phyloP scores from a whole-genome alignment of 2,888 invertebrate species.

The Tortrix viridana region DNA sequence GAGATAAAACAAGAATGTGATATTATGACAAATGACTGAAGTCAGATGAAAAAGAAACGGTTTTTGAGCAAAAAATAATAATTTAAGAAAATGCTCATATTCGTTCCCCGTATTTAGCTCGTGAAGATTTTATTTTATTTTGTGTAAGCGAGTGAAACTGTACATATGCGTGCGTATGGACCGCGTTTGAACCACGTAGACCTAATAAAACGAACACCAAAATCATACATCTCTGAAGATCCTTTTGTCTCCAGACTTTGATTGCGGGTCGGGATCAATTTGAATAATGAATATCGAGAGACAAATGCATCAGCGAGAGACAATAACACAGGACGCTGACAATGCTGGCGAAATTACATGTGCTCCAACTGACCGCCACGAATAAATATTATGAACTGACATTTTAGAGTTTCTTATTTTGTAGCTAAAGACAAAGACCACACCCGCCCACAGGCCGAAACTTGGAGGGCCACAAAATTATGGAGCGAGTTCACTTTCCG shows the following conservation, averaged over 20 bases:
- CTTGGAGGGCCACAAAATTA: slow-evolving; percentile 76
- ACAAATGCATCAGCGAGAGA: slow-evolving; percentile 66
- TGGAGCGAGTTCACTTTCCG: slow-evolving; percentile 69
- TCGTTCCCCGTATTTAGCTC: background rate
- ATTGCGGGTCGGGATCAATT: slow-evolving; percentile 55
- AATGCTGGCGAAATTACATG: slow-evolving; percentile 71
- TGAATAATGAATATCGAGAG: slow-evolving; percentile 61
- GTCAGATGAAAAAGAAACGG: slow-evolving; percentile 7
- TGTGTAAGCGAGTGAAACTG: slow-evolving; percentile 1
- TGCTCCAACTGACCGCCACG: slow-evolving; percentile 64
- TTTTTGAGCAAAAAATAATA: slow-evolving; percentile 8
- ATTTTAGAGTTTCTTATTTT: slow-evolving; percentile 67
- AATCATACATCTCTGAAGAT: slow-evolving; percentile 7
- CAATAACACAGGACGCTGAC: slow-evolving; percentile 66
- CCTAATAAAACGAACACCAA: no score
- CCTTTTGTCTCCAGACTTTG: slow-evolving; percentile 3
- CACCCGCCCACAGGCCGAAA: slow-evolving; percentile 73
- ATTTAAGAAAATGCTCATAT: background rate
- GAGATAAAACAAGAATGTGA: slow-evolving; percentile 38
- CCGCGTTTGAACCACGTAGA: background rate
- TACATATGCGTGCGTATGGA: background rate
- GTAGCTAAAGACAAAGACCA: slow-evolving; percentile 76
- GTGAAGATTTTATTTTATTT: background rate
- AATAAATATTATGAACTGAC: slow-evolving; percentile 78
- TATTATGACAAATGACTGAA: slow-evolving; percentile 26